Evolutionary conservation across 2,113 vertebrate species (phyloP), one percentile per base, ranked within the genome.

Genomic region (Ochotona princeps): DNA sequence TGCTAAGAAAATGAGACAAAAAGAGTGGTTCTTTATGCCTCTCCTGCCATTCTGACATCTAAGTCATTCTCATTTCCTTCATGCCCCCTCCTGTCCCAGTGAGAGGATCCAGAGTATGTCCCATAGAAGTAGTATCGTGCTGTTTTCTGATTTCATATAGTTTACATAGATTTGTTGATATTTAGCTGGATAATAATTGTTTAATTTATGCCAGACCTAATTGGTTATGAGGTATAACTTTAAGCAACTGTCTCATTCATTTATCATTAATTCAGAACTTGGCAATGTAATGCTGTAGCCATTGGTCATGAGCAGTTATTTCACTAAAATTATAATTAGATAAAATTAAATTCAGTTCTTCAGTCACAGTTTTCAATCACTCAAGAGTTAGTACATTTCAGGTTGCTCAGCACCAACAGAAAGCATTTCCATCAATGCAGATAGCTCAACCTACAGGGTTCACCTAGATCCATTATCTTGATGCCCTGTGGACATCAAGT

Each of bases 91-190:
- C 2, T 5, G 44, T 32, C 47, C 25, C 18, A 60, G 8, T 35
- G 23, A 73, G 78, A 54, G 84, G 83, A 8, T 70, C 75, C 38
- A 4, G 20, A 76, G 51, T 67, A n/a, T 49, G 54, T 78, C 75
- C 63, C 20, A 0, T 2, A 38, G 49, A 72, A 75, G 61, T n/a
- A 78, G 9, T 69, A 83, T 2, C 57, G 25, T 3, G 0, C 2
- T 82, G 3, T 82, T 93, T 87, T 73, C 65, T 89, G 35, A 82
- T 51, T 74, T 94, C 30, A 82, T 51, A 65, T 94, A 63, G 72
- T 60, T 96, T 78, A 90, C 8, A 23, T 49, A 61, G 12, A 38
- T 32, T 5, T 67, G 35, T 88, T 73, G 69, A 15, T 44, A 25
- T 88, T 72, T 81, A 69, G 7, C 21, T 65, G 23, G 21, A 8